Base-by-base conservation (phyloP, 2,797 vertebrate species). In the Onychomys leucogaster region DNA sequence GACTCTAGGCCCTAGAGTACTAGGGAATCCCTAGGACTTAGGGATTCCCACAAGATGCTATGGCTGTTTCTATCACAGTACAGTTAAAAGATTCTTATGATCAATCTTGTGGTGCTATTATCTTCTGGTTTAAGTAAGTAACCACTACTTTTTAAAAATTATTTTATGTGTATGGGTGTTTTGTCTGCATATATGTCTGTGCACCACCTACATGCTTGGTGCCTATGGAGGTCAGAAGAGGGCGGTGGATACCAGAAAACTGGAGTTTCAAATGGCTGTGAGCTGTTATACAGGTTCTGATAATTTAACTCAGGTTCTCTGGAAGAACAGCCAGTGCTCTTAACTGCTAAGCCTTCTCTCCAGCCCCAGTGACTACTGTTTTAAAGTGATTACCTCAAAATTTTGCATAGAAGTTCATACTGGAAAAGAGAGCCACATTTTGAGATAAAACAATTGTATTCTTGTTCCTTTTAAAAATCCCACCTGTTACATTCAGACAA, bases 121-220 rank as follows among this genome's bases (percentile, higher is more conserved):
- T 32, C 59, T 94, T 97, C 93, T 88, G 49, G 87, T 59, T 89
- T 91, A 84, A 80, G 32, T 63, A 55, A 90, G 82, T 37, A 96
- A 73, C 37, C 80, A 63, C 13, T 52, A 21, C 73, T 77, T 71
- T 71, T 37, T 14, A 52, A 71, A 71, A 71, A 71, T 9, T 61
- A 61, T 61, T 61, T 61, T 61, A 61, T 61, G 8, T 52, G 13
- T 52, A 52, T 52, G 52, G 52, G 52, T 52, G 3, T 52, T 52
- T 52, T 52, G 52, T 52, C 49, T 52, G 49, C 49, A 52, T 52
- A 52, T 52, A 52, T 52, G 49, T 52, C 52, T 52, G 13, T 52
- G 52, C 52, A 52, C 52, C 52, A 52, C 52, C 52, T 52, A 52
- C 52, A 52, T 52, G 52, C 52, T 52, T 52, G 52, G 52, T 52